Evolutionary conservation across 2,888 invertebrate genomes (phyloP), one percentile per base, ranked within the genome.

Genomic region (Cheilosia vernalis): DNA sequence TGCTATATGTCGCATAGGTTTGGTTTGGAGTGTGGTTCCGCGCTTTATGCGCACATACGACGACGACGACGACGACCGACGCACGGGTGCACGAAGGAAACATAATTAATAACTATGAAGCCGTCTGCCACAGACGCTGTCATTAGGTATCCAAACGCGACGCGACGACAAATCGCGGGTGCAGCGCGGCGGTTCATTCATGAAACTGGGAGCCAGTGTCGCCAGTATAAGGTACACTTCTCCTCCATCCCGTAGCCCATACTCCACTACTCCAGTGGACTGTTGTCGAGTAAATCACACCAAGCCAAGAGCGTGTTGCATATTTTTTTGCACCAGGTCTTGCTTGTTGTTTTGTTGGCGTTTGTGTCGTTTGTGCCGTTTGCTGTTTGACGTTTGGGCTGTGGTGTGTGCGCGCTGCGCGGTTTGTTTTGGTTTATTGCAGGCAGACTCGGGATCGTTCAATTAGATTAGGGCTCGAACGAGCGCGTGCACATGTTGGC

Each of bases 41-140:
- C 73, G 74, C 70, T 64, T 80, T 72, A 63, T 66, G 72, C 85
- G 77, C 76, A 77, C 13, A 37, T 37, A 37, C 30, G 0, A 30
- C 30, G 30, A 30, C 30, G 30, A 30, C 30, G 7, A 30, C 30
- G 30, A 30, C 30, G 9, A 9, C 7, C 30, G 30, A 30, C 27
- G 7, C 7, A 27, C 81, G 85, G 85, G 60, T 85, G 85, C 85
- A 81, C 81, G 81, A 81, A 85, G 85, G 85, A 85, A 85, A 85
- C 81, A 85, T 85, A 85, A 85, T 85, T 81, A 85, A 85, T 85
- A 85, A 85, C 85, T 81, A 77, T 72, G 85, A 81, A 81, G 76
- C 85, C 81, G 81, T 85, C 72, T 81, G 85, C 60, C 61, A 44
- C 76, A 77, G 81, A 76, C 85, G 85, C 72, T 85, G 81, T 81